Evolutionary conservation across 2,888 invertebrate genomes (phyloP).

Genomic region (Bursaphelenchus okinawaensis): DNA sequence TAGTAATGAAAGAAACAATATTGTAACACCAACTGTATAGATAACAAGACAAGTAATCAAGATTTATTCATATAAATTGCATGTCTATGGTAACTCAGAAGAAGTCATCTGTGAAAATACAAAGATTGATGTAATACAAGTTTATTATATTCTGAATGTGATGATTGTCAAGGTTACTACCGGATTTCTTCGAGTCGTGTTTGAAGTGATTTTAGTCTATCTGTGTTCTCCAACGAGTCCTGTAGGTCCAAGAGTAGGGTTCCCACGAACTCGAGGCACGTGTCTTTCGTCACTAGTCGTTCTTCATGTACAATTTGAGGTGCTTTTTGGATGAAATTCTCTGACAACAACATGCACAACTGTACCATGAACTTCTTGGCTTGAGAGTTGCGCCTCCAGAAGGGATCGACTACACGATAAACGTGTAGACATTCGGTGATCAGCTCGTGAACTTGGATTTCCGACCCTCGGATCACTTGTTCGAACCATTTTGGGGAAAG

Average conservation of each 20-base stretch:
- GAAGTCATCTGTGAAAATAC: no score
- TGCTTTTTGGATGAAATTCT: neutral
- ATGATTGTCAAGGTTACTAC: no score
- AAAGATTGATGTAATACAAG: no score
- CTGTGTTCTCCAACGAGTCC: neutral
- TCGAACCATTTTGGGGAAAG: slow-evolving; percentile 19
- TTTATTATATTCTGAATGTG: no score
- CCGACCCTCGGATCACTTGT: slow-evolving; percentile 29
- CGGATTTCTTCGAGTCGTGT: neutral
- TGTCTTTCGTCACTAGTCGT: neutral
- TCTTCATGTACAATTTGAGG: neutral
- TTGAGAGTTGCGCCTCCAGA: slow-evolving; percentile 39
- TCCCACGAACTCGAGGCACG: neutral
- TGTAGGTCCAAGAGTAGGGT: neutral
- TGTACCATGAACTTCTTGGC: slow-evolving; percentile 39
- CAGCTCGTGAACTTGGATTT: slow-evolving; percentile 29
- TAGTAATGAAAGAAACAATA: no score
- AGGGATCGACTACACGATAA: slow-evolving; percentile 42
- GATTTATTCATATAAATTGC: no score
- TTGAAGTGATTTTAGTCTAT: neutral
- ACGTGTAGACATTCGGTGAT: slow-evolving; percentile 33
- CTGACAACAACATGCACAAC: slow-evolving; percentile 13
- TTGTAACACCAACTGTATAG: no score
- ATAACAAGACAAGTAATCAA: no score
- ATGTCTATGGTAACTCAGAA: no score